Conservation (phyloP, 2,113 vertebrate species). For the Varanus salvator region DNA sequence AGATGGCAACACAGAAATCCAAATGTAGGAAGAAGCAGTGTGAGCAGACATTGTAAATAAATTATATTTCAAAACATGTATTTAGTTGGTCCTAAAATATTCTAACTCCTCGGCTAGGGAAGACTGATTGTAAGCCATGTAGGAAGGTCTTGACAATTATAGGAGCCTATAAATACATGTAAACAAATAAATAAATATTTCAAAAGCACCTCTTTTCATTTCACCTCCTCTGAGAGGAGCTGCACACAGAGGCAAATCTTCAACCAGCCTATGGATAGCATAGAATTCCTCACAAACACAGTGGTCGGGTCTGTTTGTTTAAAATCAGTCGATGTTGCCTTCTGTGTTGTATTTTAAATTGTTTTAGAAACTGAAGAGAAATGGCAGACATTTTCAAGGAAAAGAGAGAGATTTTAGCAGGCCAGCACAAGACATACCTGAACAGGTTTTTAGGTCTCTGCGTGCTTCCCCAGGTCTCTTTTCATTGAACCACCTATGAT, state of each 20-base stretch:
- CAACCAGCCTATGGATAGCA: neutral
- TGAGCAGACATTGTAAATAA: neutral
- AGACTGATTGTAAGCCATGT: neutral
- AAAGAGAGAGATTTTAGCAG: neutral
- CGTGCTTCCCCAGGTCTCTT: neutral
- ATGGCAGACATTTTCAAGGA: neutral
- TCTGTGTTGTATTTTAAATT: neutral
- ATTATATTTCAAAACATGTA: neutral
- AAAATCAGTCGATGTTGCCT: neutral
- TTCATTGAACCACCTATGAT: neutral
- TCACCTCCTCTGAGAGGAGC: neutral
- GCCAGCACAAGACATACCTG: neutral
- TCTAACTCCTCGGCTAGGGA: neutral
- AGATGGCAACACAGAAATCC: neutral
- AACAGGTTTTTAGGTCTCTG: neutral
- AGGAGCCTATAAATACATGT: too few species aligned
- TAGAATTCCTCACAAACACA: neutral
- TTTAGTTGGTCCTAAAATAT: neutral
- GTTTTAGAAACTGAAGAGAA: neutral
- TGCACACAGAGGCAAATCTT: neutral
- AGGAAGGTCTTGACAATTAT: too few species aligned
- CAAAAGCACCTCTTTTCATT: neutral
- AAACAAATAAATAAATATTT: neutral
- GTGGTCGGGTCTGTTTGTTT: neutral
- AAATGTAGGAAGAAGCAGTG: neutral